phyloP scores from a whole-genome alignment of 2,113 vertebrate genomes.

The Phylloscopus whistleri region DNA sequence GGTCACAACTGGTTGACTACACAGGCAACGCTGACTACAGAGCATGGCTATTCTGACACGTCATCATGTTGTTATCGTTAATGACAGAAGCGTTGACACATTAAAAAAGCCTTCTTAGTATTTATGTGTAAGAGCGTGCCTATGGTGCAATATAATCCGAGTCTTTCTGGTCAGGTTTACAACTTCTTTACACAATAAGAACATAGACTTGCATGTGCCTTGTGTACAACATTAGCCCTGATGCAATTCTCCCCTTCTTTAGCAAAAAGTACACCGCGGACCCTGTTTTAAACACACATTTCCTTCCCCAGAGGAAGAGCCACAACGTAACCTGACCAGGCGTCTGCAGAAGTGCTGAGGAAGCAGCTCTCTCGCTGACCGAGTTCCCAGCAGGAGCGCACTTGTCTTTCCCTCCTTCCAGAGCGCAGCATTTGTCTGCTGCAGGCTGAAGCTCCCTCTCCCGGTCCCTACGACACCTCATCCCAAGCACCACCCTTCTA shows the following conservation, averaged over 20 bases:
- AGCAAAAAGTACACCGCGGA: accelerated
- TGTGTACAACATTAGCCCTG: accelerated
- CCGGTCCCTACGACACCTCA: conserved; percentile 4
- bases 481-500: background rate
- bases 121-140: accelerated
- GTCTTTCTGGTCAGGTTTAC: background rate
- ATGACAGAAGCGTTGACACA: background rate
- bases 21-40: background rate
- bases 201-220: accelerated
- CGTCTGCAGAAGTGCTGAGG: background rate
- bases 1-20: background rate
- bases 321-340: background rate
- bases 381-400: background rate
- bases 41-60: background rate
- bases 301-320: background rate
- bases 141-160: background rate
- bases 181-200: background rate
- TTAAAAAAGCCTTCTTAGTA: background rate
- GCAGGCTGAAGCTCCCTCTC: conserved; percentile 53
- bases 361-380: background rate
- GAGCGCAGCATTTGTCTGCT: background rate
- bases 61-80: background rate
- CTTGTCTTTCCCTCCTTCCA: background rate
- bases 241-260: background rate
- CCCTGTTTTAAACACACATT: background rate